These are phyloP conservation scores for Pelochelys cantorii DNA, from an alignment of 2,797 vertebrate genomes.

Conservation along the genomic window DNA sequence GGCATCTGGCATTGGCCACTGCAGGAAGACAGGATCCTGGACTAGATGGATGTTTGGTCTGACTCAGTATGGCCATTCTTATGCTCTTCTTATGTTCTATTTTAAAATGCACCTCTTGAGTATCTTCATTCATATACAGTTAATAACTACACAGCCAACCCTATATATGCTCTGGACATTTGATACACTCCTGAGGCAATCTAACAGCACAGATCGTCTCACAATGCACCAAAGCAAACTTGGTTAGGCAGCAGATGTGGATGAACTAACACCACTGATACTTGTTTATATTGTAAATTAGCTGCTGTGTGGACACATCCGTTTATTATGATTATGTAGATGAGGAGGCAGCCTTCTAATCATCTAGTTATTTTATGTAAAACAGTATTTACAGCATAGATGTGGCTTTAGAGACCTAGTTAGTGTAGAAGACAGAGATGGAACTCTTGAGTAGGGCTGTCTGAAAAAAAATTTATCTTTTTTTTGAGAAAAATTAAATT, in stretches of 20 bases:
- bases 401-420: background rate
- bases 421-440: rapidly evolving
- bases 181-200: background rate
- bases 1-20: no score
- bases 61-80: no score
- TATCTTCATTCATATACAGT: background rate
- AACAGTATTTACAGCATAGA: background rate
- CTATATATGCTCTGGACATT: background rate
- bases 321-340: background rate
- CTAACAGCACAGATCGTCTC: rapidly evolving
- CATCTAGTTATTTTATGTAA: background rate
- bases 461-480: rapidly evolving
- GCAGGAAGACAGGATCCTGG: no score
- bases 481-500: background rate
- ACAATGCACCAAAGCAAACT: rapidly evolving
- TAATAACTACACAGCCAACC: background rate
- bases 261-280: background rate
- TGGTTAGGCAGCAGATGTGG: rapidly evolving
- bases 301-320: background rate
- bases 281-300: background rate
- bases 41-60: no score
- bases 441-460: rapidly evolving
- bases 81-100: no score
- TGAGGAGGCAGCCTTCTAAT: background rate
- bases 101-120: no score